Base-by-base conservation (phyloP, 2,113 vertebrate species). In the Thalassoma bifasciatum region DNA sequence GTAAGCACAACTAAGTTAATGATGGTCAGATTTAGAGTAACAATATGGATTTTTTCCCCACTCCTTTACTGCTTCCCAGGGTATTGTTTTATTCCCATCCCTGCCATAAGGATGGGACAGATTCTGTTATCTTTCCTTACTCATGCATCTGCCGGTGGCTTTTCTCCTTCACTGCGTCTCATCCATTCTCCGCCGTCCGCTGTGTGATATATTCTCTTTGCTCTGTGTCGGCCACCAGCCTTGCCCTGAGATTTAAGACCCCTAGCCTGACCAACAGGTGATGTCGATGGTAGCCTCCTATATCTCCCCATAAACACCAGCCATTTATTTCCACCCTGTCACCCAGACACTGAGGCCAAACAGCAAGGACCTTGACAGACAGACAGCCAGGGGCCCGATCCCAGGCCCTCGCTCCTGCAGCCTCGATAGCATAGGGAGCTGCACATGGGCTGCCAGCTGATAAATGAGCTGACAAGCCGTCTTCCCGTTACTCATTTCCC, bases 401-500 rank as follows among this genome's bases (percentile, higher is more conserved):
- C 49, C 21, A 19, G 63, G 73, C 69, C 59, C 74, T 51, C 0
- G 6, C 53, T 75, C 86, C 78, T 78, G 73, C 49, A 77, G 77
- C 81, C 60, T 75, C 34, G 63, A 87, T 79, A 72, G 76, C 81
- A 59, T 24, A 67, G 74, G 83, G 80, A 73, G 74, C 78, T 37
- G 53, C 73, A 80, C 65, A 56, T 13, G 38, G 57, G 70, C 88
- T 77, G 66, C 70, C 85, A 77, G 67, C 74, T 92, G 92, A 93
- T 90, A 90, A 93, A 94, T 91, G 92, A 92, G 86, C 91, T 93
- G 93, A 91, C 93, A 93, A 82, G 76, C 60, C 70, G 57, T 83
- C 84, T 78, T 71, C 49, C 74, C 46, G 24, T 75, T 89, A 81
- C 75, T 88, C 86, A 86, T 91, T 92, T 85, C 85, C 78, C 78